Percentiles rank a stretch among this genome's conserved stretches.
Conservation (phyloP, 2,797 vertebrate genomes). For the Oryzias sinensis region DNA sequence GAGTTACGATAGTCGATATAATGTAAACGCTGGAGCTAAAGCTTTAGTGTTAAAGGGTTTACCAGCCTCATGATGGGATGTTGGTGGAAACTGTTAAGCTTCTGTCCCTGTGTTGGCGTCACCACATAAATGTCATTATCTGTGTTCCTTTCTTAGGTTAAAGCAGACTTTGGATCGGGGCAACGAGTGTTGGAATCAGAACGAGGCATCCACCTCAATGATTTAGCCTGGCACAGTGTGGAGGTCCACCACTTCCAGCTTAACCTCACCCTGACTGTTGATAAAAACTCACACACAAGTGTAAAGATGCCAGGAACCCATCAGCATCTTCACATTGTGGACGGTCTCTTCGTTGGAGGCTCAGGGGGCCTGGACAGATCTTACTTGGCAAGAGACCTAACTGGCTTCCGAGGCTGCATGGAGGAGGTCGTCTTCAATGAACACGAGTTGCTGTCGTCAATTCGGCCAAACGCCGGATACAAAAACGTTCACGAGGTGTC, state of each 20-base stretch:
- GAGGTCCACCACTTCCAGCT: slow-evolving; percentile 73
- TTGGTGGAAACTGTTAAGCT: no score
- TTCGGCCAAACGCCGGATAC: slow-evolving; percentile 82
- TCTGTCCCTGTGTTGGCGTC: background rate
- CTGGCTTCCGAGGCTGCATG: slow-evolving; percentile 85
- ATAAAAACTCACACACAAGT: slow-evolving; percentile 78
- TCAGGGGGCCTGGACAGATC: slow-evolving; percentile 73
- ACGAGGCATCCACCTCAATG: slow-evolving; percentile 77
- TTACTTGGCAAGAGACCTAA: slow-evolving; percentile 71
- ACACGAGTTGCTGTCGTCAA: slow-evolving; percentile 81
- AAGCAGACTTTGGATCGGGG: slow-evolving; percentile 81
- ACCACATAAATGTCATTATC: slow-evolving; percentile 28
- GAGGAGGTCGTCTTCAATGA: slow-evolving; percentile 85
- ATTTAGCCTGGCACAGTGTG: slow-evolving; percentile 87
- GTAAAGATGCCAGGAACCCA: slow-evolving; percentile 65
- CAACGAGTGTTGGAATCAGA: slow-evolving; percentile 80
- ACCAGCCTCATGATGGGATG: no score
- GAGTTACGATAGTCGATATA: no score
- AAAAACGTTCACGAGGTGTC: slow-evolving; percentile 88
- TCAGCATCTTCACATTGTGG: slow-evolving; percentile 72
- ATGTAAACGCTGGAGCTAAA: no score
- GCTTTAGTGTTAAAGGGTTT: no score
- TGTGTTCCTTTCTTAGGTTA: slow-evolving; percentile 75
- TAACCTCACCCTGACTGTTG: slow-evolving; percentile 78
- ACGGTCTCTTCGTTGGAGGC: slow-evolving; percentile 85